Base-by-base conservation (phyloP, 2,888 invertebrate species). In the Drosophila stalkeri region DNA sequence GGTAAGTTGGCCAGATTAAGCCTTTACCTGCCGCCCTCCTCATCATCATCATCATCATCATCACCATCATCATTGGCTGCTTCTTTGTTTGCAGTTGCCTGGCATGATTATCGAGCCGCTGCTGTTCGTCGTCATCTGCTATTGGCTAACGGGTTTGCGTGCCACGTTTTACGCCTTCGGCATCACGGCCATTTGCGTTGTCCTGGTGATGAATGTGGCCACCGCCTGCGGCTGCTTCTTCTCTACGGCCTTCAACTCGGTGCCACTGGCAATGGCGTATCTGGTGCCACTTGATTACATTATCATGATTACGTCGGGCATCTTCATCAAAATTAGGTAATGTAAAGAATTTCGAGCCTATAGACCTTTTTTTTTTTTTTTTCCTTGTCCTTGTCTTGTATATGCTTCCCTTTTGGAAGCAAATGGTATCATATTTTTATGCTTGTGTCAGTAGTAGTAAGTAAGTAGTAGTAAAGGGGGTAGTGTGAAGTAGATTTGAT, bases 161-260 rank as follows among this genome's bases (percentile, higher is more conserved):
- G 92, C 94, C 56, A 95, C 96, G 0, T 74, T 94, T 14, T 95
- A 95, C 90, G 96, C 97, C 11, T 96, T 97, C 90, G 92, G 94
- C 2, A 94, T 96, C 86, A 97, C 97, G 0, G 93, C 95, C 35
- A 92, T 96, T 70, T 94, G 96, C 23, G 94, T 96, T n/a, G 95
- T 96, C 73, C 92, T 97, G 80, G 97, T 97, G 52, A 96, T 97
- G 93, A 97, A 97, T 91, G 96, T 97, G 8, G 96, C 98, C n/a
- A 96, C 97, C 44, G 86, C 97, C 37, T 97, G 97, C 91, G 98
- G 97, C 96, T 96, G 96, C 56, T 96, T 98, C 92, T 98, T 98
- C 92, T 97, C 97, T 0, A 96, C 96, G 43, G 96, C 96, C 0
- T 98, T 97, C 90, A 96, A 96, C 43, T 96, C 96, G 14, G 95